Conservation (phyloP, 2,113 vertebrate species). For the Peromyscus californicus region DNA sequence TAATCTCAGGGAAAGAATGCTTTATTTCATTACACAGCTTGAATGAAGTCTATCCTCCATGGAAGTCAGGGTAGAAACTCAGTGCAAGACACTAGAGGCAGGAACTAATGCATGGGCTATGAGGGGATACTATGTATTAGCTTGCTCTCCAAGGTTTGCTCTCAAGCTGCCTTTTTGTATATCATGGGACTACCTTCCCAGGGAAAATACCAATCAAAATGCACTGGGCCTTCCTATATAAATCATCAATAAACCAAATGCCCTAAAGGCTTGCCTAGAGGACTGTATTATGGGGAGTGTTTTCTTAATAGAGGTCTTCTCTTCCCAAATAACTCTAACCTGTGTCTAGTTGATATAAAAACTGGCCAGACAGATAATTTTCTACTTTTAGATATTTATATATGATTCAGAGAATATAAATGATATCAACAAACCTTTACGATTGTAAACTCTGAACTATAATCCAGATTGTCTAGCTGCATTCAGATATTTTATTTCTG, state of each 20-base stretch:
- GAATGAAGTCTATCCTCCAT: background rate
- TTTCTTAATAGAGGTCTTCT: background rate
- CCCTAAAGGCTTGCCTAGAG: background rate
- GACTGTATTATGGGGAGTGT: too few species aligned
- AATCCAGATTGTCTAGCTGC: background rate
- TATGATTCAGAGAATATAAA: background rate
- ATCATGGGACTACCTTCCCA: background rate
- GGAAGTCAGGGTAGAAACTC: background rate
- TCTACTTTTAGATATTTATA: background rate
- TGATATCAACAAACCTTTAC: rapidly evolving
- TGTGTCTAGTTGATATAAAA: background rate
- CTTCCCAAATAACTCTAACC: too few species aligned
- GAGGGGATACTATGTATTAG: background rate
- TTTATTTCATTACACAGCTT: background rate
- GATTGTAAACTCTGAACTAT: background rate
- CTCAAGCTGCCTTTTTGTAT: too few species aligned
- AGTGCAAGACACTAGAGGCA: background rate
- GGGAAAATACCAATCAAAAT: background rate
- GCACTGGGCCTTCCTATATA: background rate
- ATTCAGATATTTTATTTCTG: background rate
- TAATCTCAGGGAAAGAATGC: background rate
- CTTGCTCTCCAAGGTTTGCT: background rate
- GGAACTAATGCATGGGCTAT: rapidly evolving
- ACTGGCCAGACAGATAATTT: background rate
- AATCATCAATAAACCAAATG: background rate